A percentile compares a stretch with the other conserved stretches of the same genome.
Evolutionary conservation across 2,797 vertebrate species (phyloP).

Genomic region (Kryptolebias ocellatus): DNA sequence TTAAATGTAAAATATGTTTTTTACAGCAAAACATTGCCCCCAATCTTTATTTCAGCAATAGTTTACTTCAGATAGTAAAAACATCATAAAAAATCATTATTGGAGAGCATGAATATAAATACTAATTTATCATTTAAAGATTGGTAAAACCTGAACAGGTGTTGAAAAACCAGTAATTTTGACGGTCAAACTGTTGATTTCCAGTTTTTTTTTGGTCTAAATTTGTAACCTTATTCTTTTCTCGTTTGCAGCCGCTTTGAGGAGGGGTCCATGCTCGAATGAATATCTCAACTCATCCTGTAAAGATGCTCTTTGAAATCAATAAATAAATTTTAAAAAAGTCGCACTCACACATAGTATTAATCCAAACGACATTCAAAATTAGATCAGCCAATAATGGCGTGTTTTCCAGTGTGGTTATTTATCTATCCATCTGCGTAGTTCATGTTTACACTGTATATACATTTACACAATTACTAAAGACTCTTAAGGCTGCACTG

Average conservation of each 20-base stretch:
- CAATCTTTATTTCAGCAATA: too few species aligned
- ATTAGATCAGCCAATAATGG: constrained; percentile 75
- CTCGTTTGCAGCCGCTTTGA: constrained; percentile 88
- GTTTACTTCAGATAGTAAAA: too few species aligned
- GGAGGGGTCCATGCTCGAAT: constrained; percentile 66
- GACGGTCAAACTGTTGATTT: background rate
- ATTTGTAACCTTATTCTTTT: constrained; percentile 13
- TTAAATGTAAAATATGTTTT: too few species aligned
- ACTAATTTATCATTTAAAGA: too few species aligned
- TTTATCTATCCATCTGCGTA: constrained; percentile 69
- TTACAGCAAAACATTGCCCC: too few species aligned
- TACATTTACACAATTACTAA: constrained; percentile 56
- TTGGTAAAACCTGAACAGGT: too few species aligned
- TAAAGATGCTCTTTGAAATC: constrained; percentile 81
- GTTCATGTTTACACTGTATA: constrained; percentile 91
- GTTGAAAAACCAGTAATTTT: too few species aligned
- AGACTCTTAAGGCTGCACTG: constrained; percentile 26
- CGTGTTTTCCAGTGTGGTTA: constrained; percentile 79
- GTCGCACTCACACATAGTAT: constrained; percentile 72
- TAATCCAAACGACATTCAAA: constrained; percentile 79
- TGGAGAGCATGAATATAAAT: too few species aligned
- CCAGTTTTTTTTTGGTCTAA: background rate
- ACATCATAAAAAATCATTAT: too few species aligned
- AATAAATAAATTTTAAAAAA: background rate
- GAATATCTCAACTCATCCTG: constrained; percentile 79